Evolutionary conservation across 2,797 vertebrate species (phyloP), one percentile per base, ranked within the genome.

Genomic region (Mallotus villosus): DNA sequence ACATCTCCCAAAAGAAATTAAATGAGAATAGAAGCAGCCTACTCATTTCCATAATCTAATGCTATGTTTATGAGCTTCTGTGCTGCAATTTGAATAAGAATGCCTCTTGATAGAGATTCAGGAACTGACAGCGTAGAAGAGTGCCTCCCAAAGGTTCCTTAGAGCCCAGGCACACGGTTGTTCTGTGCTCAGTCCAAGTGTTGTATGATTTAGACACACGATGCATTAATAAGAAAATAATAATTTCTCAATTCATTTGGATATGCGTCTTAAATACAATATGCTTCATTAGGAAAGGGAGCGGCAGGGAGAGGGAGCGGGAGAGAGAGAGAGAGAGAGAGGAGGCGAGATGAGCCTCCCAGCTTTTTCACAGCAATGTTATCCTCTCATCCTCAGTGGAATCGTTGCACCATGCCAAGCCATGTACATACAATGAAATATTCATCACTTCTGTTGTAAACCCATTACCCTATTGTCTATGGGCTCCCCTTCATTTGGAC

Each of bases 11-110:
- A 90, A 91, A 88, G 91, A 87, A 93, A 93, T 92, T 92, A 92
- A 87, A 86, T 34, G 58, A 78, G 81, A 89, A 88, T 85, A 85
- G 89, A 88, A 87, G 86, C 85, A 73, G 83, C 77, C 89, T 81
- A 62, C 85, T 91, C 88, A 91, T 93, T 92, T 91, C 81, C 91
- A 92, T 92, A 93, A 92, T 91, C 86, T 89, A 92, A 92, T 93
- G 84, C 87, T 84, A 73, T 87, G 90, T 89, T 91, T 90, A 90
- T 92, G 89, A 91, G 89, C 75, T 74, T 66, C 81, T 79, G 25
- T 51, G 76, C 74, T 72, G 78, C 81, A 84, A 89, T 92, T 89
- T 91, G 89, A 92, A 92, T 91, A 80, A 80, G 89, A 91, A 93
- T 90, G 86, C 88, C 79, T 78, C 60, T 71, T 81, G 86, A 85